phyloP scores from a whole-genome alignment of 1,140 invertebrate species.

The Camponotus floridanus region DNA sequence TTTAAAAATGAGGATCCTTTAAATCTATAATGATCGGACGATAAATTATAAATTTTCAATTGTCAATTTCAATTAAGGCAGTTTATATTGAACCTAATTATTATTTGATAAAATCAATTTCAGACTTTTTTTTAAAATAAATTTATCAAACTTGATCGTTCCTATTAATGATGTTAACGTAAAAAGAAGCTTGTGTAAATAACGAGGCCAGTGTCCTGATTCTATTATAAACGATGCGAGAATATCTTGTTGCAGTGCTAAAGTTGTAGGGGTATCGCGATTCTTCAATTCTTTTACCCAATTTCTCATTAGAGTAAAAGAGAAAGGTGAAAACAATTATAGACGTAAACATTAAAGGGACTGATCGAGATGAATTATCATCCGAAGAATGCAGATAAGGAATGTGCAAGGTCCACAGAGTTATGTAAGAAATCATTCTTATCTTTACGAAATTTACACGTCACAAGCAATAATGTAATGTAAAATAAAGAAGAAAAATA shows the following conservation, averaged over 20 bases:
- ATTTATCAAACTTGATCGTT: background rate
- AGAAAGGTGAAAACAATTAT: background rate
- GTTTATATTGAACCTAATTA: background rate
- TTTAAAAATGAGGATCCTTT: background rate
- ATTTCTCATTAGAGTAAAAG: background rate
- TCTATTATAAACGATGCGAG: conserved; percentile 4
- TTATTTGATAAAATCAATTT: background rate
- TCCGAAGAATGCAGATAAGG: background rate
- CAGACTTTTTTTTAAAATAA: background rate
- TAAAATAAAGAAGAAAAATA: background rate
- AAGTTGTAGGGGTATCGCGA: background rate
- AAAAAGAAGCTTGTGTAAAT: conserved; percentile 9
- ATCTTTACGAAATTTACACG: background rate
- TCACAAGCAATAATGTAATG: background rate
- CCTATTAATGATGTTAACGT: background rate
- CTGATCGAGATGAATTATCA: background rate
- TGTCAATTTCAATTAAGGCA: conserved; percentile 2
- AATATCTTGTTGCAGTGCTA: background rate
- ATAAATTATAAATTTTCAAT: conserved; percentile 1
- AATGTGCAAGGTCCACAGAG: background rate
- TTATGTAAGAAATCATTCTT: background rate
- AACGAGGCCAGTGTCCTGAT: conserved; percentile 23
- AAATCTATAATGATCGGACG: too few species aligned
- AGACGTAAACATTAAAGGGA: background rate
- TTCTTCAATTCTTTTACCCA: too few species aligned